Evolutionary conservation across 2,113 vertebrate species (phyloP).

Genomic region (Corynorhinus townsendii): DNA sequence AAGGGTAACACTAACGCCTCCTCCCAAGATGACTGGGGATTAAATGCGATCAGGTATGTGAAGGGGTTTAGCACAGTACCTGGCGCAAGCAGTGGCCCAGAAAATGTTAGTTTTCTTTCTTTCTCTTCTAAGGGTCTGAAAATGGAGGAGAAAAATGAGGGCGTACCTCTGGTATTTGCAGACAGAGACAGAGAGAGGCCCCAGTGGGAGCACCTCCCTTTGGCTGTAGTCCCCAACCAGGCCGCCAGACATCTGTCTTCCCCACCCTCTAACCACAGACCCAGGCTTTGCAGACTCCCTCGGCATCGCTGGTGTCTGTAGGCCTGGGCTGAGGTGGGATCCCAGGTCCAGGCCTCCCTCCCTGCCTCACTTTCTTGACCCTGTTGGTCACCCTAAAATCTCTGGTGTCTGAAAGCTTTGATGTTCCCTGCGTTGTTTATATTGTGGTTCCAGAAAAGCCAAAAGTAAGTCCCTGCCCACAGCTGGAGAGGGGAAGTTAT

Average conservation of each 20-base stretch:
- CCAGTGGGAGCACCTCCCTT: slow-evolving; percentile 56
- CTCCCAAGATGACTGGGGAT: not conserved
- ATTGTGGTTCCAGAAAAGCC: slow-evolving; percentile 45
- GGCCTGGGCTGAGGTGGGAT: not conserved
- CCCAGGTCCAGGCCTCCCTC: not conserved
- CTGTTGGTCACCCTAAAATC: not conserved
- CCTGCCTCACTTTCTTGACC: slow-evolving; percentile 40
- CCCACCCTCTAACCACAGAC: slow-evolving; percentile 12
- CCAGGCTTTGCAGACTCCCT: not conserved
- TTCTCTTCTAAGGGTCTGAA: slow-evolving; percentile 49
- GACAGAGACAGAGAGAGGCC: slow-evolving; percentile 44
- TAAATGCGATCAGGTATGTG: not conserved
- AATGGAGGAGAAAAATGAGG: slow-evolving; percentile 59
- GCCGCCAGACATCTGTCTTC: slow-evolving; percentile 57
- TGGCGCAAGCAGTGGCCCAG: not conserved
- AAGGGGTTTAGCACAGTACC: not conserved
- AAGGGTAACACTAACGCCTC: slow-evolving; percentile 21
- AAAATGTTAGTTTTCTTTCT: slow-evolving; percentile 41
- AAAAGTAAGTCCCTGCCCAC: slow-evolving; percentile 42
- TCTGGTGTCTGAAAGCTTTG: slow-evolving; percentile 20
- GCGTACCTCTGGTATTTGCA: slow-evolving; percentile 56
- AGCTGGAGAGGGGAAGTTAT: slow-evolving; percentile 63
- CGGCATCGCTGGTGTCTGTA: not conserved
- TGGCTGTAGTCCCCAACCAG: slow-evolving; percentile 39
- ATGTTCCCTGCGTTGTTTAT: slow-evolving; percentile 33